Percentiles rank a stretch among this genome's conserved stretches.
Conservation (phyloP, 1,140 invertebrate genomes). For the Diprion similis region DNA sequence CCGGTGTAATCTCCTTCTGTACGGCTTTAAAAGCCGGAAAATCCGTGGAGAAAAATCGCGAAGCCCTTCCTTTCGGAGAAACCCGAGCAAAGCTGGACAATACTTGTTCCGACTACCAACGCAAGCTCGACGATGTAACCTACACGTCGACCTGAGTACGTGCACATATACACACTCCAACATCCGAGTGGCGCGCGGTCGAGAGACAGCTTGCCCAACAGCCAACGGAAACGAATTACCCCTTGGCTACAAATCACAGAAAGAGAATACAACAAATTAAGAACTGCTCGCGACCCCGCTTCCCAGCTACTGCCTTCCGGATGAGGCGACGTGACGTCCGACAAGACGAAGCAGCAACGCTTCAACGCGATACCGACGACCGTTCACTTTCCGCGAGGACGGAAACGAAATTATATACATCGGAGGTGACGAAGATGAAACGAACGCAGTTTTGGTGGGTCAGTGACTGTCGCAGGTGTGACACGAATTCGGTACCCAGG, state of each 20-base stretch:
- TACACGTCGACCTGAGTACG: not conserved
- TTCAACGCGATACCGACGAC: not conserved
- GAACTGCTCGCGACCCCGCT: not conserved
- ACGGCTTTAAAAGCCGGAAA: conserved; percentile 2
- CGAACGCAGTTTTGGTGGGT: too few relatives aligned
- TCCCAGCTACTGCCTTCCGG: not conserved
- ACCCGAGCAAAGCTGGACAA: not conserved
- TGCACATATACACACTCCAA: not conserved
- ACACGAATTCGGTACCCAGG: too few relatives aligned
- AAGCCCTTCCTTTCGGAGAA: conserved; percentile 5
- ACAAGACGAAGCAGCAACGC: not conserved
- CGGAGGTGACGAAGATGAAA: too few relatives aligned
- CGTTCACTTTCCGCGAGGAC: not conserved
- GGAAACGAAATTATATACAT: too few relatives aligned
- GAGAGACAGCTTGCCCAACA: conserved; percentile 1
- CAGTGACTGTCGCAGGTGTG: too few relatives aligned
- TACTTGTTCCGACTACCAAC: not conserved
- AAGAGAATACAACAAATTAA: conserved; percentile 8
- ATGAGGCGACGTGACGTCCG: not conserved
- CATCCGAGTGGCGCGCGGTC: not conserved
- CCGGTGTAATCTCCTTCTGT: not conserved
- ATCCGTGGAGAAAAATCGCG: conserved; percentile 2
- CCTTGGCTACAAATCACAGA: conserved; percentile 1
- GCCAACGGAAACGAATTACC: conserved; percentile 4
- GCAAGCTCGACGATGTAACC: not conserved